phyloP scores from a whole-genome alignment of 2,888 invertebrate species.

The Rhopalosiphum nymphaeae region DNA sequence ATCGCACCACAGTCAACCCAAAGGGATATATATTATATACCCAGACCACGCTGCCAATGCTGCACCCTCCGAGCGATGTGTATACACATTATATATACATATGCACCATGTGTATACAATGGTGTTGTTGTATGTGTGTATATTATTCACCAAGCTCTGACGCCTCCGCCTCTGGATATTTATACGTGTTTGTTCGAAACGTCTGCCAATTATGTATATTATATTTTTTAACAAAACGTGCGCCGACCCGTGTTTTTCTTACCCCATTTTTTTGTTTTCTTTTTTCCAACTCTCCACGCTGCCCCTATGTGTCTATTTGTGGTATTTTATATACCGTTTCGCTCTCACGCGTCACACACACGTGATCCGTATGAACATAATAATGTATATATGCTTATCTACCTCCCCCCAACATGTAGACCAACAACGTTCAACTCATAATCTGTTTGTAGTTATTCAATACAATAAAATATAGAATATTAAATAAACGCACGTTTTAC shows the following conservation, averaged over 20 bases:
- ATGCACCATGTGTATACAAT: conserved; percentile 32
- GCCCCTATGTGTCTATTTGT: not conserved
- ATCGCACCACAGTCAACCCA: conserved; percentile 7
- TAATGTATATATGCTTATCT: not conserved
- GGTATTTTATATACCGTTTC: not conserved
- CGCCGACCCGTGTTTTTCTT: conserved; percentile 45
- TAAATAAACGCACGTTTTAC: not conserved
- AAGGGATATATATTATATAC: not conserved
- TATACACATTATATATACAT: not conserved
- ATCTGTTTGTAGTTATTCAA: not conserved
- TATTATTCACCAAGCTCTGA: conserved; percentile 53
- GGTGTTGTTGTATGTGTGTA: conserved; percentile 12
- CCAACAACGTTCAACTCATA: not conserved
- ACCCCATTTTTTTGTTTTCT: conserved; percentile 10
- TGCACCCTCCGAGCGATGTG: conserved; percentile 11
- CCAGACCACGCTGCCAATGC: not conserved
- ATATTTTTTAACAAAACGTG: conserved; percentile 51
- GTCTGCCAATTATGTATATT: conserved; percentile 59
- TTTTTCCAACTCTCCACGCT: not conserved
- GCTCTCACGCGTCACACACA: conserved; percentile 5
- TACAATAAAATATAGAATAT: not conserved
- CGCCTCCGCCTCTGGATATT: conserved; percentile 64
- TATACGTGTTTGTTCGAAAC: conserved; percentile 52
- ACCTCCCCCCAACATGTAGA: not conserved
- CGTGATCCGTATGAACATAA: not conserved